These are phyloP conservation scores for Calonectris borealis DNA, from an alignment of 2,113 vertebrate genomes.

Conservation along the genomic window DNA sequence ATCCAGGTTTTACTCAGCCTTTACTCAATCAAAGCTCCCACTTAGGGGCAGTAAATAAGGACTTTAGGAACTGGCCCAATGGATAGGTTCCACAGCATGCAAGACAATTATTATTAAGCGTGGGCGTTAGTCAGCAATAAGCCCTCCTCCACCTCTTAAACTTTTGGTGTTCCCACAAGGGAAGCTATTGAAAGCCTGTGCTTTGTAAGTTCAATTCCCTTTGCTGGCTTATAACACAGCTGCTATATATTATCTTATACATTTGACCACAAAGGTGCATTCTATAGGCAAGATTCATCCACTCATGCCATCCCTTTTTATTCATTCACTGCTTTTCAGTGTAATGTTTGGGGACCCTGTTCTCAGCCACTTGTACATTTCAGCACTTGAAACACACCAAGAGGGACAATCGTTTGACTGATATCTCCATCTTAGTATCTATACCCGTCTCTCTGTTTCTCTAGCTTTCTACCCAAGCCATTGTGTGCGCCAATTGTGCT, in stretches of 20 bases:
- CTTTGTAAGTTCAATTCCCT: slow-evolving; percentile 71
- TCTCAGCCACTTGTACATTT: slow-evolving; percentile 78
- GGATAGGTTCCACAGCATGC: slow-evolving; percentile 33
- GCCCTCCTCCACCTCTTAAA: slow-evolving; percentile 67
- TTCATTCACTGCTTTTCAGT: slow-evolving; percentile 73
- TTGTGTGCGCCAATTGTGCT: slow-evolving; percentile 70
- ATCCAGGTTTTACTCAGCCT: slow-evolving; percentile 48
- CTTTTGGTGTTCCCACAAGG: slow-evolving; percentile 72
- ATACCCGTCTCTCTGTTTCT: slow-evolving; percentile 71
- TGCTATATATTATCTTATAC: slow-evolving; percentile 78
- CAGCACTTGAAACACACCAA: slow-evolving; percentile 74
- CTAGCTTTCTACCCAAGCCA: slow-evolving; percentile 74
- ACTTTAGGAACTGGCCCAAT: slow-evolving; percentile 30
- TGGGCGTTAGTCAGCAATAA: slow-evolving; percentile 53
- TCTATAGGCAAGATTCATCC: slow-evolving; percentile 76
- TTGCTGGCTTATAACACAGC: slow-evolving; percentile 74
- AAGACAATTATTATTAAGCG: slow-evolving; percentile 47
- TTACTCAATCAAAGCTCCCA: slow-evolving; percentile 32
- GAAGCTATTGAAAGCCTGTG: slow-evolving; percentile 63
- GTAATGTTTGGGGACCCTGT: slow-evolving; percentile 73
- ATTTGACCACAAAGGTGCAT: slow-evolving; percentile 76
- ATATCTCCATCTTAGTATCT: slow-evolving; percentile 72
- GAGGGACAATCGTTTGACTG: slow-evolving; percentile 77
- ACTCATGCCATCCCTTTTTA: slow-evolving; percentile 72
- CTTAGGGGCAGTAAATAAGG: slow-evolving; percentile 51